phyloP scores from a whole-genome alignment of 37 sponge, comb jelly and placozoan genomes.

The Aphrocallistes beatrix region DNA sequence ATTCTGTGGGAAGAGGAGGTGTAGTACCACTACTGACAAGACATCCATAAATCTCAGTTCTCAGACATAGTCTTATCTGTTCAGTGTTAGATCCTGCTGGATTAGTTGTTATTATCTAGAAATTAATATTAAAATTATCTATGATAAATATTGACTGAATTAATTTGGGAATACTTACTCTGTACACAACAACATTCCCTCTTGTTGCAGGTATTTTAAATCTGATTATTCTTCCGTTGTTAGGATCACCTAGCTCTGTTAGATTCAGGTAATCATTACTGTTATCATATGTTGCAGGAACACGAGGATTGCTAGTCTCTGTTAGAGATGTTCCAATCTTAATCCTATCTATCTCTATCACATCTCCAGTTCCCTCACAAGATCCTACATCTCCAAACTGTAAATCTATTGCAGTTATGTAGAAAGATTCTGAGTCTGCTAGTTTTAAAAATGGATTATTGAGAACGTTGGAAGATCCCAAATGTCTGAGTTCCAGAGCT shows the following conservation, averaged over 20 bases:
- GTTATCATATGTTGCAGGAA: neutral
- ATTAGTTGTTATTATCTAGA: neutral
- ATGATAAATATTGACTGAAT: neutral
- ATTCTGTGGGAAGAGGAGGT: no score
- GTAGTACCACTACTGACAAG: neutral
- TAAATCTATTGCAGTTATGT: neutral
- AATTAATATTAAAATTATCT: neutral
- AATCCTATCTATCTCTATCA: neutral
- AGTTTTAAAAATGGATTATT: neutral
- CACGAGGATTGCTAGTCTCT: neutral
- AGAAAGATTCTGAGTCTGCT: neutral
- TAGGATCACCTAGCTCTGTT: neutral
- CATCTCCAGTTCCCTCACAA: neutral
- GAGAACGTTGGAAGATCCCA: neutral
- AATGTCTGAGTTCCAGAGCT: neutral
- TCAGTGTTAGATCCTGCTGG: neutral
- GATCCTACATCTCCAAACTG: neutral
- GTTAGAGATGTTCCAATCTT: neutral
- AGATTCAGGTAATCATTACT: neutral
- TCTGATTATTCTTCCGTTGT: neutral
- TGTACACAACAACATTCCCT: neutral
- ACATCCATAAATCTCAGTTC: neutral
- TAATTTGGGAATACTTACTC: no score
- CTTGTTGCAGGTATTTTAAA: neutral
- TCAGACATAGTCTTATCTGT: neutral